phyloP scores from a whole-genome alignment of 2,113 vertebrate genomes.

The Ammodytes dubius region DNA sequence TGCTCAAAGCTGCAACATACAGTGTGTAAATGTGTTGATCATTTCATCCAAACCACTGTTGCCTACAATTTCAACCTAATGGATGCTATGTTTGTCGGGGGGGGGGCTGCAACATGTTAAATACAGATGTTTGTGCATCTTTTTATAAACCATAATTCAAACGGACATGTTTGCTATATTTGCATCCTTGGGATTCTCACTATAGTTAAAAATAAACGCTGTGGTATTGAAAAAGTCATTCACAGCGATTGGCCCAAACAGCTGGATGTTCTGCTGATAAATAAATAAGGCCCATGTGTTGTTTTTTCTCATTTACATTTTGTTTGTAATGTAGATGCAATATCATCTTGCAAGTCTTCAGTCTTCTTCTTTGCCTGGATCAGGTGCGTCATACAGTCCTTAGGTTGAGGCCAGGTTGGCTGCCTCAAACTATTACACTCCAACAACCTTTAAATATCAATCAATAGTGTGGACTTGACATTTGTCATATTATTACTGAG shows the following conservation, averaged over 20 bases:
- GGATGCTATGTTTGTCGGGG: background rate
- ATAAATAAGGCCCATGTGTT: background rate
- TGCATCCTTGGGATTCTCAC: constrained; percentile 33
- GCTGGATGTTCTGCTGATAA: background rate
- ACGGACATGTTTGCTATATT: constrained; percentile 39
- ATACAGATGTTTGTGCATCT: constrained; percentile 43
- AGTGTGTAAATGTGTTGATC: background rate
- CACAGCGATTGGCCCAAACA: background rate
- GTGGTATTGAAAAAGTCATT: constrained; percentile 8
- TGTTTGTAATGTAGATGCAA: constrained; percentile 32
- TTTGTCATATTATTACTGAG: constrained; percentile 67
- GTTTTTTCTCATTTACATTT: background rate
- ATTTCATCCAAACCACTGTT: background rate
- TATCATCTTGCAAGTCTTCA: constrained; percentile 9
- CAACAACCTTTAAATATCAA: constrained; percentile 50
- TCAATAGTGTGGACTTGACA: constrained; percentile 51
- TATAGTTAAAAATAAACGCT: constrained; percentile 43
- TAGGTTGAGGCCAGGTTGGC: constrained; percentile 19
- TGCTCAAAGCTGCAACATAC: too few relatives aligned
- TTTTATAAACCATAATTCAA: constrained; percentile 56
- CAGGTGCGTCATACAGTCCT: constrained; percentile 56
- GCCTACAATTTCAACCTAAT: background rate
- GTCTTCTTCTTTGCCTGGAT: constrained; percentile 13
- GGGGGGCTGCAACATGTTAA: background rate
- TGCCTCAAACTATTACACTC: constrained; percentile 55